These are phyloP conservation scores for Charaxes varanes DNA, from an alignment of 1,140 invertebrate genomes.

Conservation along the genomic window DNA sequence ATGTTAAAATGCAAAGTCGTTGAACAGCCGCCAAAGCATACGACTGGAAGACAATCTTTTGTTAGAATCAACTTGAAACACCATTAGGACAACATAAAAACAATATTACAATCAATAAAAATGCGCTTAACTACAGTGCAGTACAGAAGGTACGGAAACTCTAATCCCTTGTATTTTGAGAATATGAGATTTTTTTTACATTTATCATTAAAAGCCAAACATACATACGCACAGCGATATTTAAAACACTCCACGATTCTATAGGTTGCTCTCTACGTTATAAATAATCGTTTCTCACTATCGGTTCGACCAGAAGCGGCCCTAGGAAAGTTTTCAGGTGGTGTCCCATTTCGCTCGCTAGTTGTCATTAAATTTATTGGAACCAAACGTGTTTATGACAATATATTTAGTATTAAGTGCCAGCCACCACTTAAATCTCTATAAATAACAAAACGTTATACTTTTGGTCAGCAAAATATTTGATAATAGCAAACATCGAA, in stretches of 20 bases:
- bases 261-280: conserved; percentile 59
- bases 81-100: conserved; percentile 6
- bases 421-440: too few species aligned
- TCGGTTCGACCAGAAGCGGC: too few species aligned
- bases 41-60: conserved; percentile 54
- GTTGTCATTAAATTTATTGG: too few species aligned
- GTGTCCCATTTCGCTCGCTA: too few species aligned
- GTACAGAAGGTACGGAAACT: conserved; percentile 42
- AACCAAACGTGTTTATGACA: too few species aligned
- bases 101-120: conserved; percentile 19
- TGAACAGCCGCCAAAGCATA: conserved; percentile 25
- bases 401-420: too few species aligned
- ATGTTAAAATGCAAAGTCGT: conserved; percentile 25
- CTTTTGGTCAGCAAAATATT: too few species aligned
- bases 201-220: conserved; percentile 65
- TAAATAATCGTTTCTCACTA: conserved; percentile 51
- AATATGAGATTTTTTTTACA: conserved; percentile 51
- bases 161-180: conserved; percentile 57
- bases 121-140: conserved; percentile 42
- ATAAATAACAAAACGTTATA: too few species aligned
- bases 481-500: too few species aligned
- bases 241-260: conserved; percentile 60
- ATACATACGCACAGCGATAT: conserved; percentile 64
- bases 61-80: conserved; percentile 10
- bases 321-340: too few species aligned